Conservation (phyloP, 2,888 invertebrate genomes). For the Plebejus melissa region DNA sequence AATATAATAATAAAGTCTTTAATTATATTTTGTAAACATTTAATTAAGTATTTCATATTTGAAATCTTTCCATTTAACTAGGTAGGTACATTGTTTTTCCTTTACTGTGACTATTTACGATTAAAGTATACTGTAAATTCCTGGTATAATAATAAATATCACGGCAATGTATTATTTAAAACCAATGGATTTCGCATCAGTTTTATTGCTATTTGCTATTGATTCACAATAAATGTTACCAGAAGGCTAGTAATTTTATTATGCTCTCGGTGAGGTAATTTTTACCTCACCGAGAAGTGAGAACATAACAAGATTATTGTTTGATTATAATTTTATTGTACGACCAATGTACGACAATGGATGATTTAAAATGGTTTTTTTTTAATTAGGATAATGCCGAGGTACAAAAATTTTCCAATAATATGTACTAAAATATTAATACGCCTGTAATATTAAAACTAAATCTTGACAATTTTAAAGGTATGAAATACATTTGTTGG, state of each 20-base stretch:
- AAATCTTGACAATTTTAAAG: neutral
- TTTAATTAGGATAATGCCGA: no score
- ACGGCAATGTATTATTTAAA: neutral
- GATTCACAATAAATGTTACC: neutral
- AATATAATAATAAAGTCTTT: no score
- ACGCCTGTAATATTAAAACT: no score
- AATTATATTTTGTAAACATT: no score
- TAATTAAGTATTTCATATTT: no score
- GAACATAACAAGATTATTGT: no score
- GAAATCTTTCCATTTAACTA: no score
- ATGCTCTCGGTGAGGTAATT: neutral
- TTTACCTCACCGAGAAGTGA: neutral
- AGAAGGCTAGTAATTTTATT: neutral
- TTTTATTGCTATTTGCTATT: neutral
- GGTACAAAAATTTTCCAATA: no score
- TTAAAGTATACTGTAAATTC: neutral
- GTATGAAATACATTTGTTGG: neutral
- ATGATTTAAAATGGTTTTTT: no score
- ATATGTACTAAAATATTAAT: no score
- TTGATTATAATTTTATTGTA: no score
- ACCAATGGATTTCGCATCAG: neutral
- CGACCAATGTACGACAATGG: no score
- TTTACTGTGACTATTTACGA: neutral
- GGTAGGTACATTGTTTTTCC: neutral
- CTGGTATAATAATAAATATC: neutral